phyloP scores from a whole-genome alignment of 2,113 vertebrate species.

The Albula glossodonta region DNA sequence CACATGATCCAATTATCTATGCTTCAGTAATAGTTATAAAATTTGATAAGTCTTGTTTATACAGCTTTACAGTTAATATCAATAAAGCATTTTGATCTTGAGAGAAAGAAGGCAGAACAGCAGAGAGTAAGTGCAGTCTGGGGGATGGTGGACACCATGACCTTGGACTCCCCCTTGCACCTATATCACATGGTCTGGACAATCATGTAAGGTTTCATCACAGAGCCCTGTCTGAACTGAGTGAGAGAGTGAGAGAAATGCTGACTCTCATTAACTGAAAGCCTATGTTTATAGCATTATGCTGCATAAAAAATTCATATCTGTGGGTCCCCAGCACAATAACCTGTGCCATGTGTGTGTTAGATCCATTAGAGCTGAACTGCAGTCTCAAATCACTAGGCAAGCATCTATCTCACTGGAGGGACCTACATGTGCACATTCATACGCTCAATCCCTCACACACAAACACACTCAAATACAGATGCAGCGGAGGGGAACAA shows the following conservation, averaged over 20 bases:
- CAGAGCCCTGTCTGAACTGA: neutral
- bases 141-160: conserved; percentile 35
- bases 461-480: too few relatives aligned
- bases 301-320: neutral
- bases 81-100: neutral
- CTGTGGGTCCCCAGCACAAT: neutral
- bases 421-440: too few relatives aligned
- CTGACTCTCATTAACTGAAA: too few relatives aligned
- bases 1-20: too few relatives aligned
- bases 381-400: neutral
- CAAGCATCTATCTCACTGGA: too few relatives aligned
- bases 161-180: conserved; percentile 26
- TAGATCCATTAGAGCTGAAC: neutral
- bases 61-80: neutral
- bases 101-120: neutral
- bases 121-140: neutral
- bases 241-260: too few relatives aligned
- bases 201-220: neutral
- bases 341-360: too few relatives aligned
- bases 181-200: neutral
- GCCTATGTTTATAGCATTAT: too few relatives aligned
- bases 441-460: too few relatives aligned
- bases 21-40: too few relatives aligned
- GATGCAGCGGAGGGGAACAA: too few relatives aligned
- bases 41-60: too few relatives aligned